A percentile compares a stretch with the other conserved stretches of the same genome.
These are phyloP conservation scores for Ligdia adustata DNA, from an alignment of 2,888 invertebrate species.

Conservation along the genomic window DNA sequence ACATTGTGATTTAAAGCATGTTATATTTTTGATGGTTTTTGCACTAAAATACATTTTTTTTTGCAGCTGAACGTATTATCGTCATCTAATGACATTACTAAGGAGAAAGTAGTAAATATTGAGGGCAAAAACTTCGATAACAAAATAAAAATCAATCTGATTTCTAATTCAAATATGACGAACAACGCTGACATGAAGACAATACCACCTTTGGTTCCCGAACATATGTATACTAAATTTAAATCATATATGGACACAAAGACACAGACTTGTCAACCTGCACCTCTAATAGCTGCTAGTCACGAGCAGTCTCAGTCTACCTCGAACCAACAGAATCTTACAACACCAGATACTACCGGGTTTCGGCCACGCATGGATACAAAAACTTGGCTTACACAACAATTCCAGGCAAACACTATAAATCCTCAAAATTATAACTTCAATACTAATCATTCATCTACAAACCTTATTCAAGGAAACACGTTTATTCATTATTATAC, in stretches of 20 bases:
- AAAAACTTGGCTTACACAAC: background rate
- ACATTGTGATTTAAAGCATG: too few species aligned
- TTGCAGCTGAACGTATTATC: conserved; percentile 1
- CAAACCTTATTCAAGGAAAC: background rate
- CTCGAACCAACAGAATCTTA: too few species aligned
- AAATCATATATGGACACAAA: background rate
- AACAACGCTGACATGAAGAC: background rate
- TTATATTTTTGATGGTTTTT: too few species aligned
- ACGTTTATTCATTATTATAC: background rate
- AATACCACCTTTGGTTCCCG: background rate
- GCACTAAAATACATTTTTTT: background rate
- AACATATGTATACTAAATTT: background rate
- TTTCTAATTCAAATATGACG: background rate
- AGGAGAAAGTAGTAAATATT: background rate
- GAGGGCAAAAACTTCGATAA: background rate
- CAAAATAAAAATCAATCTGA: conserved; percentile 8
- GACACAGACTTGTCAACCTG: background rate
- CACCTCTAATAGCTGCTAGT: background rate
- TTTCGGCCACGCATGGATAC: background rate
- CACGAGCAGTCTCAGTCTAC: too few species aligned
- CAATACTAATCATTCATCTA: background rate
- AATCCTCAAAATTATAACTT: background rate
- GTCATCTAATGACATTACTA: background rate
- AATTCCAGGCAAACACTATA: background rate
- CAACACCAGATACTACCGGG: background rate